Evolutionary conservation across 2,113 vertebrate species (phyloP).

Genomic region (Oreochromis niloticus): DNA sequence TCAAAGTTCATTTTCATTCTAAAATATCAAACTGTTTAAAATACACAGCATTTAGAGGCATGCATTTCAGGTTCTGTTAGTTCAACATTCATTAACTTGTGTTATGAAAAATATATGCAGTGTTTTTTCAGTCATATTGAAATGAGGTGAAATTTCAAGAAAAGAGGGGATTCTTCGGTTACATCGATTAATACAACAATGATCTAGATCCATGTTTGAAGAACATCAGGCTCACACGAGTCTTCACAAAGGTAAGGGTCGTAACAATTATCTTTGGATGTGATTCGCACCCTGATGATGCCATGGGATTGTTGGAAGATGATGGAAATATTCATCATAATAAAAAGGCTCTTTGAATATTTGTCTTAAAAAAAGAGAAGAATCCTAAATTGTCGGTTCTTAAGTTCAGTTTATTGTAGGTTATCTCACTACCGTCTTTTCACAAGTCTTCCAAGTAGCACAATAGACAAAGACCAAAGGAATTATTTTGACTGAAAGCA

Average conservation of each 20-base stretch:
- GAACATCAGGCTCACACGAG: conserved; percentile 26
- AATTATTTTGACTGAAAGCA: neutral
- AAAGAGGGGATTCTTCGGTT: neutral
- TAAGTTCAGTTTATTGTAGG: neutral
- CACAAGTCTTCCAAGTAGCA: neutral
- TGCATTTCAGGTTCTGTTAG: neutral
- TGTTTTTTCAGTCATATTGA: conserved; percentile 27
- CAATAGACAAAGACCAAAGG: neutral
- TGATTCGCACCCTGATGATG: neutral
- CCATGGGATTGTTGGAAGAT: conserved; percentile 15
- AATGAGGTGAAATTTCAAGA: conserved; percentile 10
- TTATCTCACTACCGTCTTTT: neutral
- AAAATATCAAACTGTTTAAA: neutral
- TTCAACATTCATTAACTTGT: neutral
- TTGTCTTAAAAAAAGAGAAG: neutral
- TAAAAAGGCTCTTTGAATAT: neutral
- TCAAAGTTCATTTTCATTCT: neutral
- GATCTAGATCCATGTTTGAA: conserved; percentile 14
- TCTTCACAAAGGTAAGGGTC: conserved; percentile 61
- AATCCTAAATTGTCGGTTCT: neutral
- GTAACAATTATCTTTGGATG: neutral
- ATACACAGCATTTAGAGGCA: neutral
- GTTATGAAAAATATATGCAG: neutral
- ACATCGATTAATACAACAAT: neutral
- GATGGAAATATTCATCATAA: neutral